phyloP scores from a whole-genome alignment of 1,140 invertebrate genomes.

The Pinna nobilis region DNA sequence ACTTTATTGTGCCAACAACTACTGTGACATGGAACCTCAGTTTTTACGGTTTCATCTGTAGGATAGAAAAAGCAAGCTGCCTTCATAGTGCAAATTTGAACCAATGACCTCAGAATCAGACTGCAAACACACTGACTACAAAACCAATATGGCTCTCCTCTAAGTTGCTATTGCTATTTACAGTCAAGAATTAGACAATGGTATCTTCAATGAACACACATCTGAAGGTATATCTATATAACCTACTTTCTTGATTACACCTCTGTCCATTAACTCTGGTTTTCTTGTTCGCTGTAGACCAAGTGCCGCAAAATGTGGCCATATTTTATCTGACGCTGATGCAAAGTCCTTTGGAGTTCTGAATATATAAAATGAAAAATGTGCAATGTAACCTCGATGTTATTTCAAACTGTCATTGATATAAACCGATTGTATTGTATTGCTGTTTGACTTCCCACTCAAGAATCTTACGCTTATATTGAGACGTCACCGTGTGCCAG shows the following conservation, averaged over 20 bases:
- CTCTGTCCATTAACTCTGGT: constrained; percentile 61
- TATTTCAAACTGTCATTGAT: too few species aligned
- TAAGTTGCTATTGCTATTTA: not conserved
- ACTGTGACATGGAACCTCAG: too few species aligned
- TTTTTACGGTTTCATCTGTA: too few species aligned
- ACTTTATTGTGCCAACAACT: not conserved
- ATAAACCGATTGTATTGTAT: too few species aligned
- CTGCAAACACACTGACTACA: not conserved
- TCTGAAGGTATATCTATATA: not conserved
- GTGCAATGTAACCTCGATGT: too few species aligned
- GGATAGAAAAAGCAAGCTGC: too few species aligned
- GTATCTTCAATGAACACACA: not conserved
- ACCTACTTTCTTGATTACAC: constrained; percentile 63
- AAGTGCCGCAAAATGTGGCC: constrained; percentile 71
- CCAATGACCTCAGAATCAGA: too few species aligned
- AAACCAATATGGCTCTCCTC: not conserved
- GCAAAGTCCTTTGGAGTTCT: constrained; percentile 71
- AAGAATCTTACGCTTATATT: too few species aligned
- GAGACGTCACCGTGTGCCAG: too few species aligned
- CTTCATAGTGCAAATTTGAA: too few species aligned
- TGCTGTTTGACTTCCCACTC: too few species aligned
- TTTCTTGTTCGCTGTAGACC: constrained; percentile 54
- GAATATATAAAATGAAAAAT: too few species aligned
- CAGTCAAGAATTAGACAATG: not conserved
- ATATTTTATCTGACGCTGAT: constrained; percentile 71